These are phyloP conservation scores for Ametastegia equiseti DNA, from an alignment of 2,888 invertebrate species.

Conservation along the genomic window DNA sequence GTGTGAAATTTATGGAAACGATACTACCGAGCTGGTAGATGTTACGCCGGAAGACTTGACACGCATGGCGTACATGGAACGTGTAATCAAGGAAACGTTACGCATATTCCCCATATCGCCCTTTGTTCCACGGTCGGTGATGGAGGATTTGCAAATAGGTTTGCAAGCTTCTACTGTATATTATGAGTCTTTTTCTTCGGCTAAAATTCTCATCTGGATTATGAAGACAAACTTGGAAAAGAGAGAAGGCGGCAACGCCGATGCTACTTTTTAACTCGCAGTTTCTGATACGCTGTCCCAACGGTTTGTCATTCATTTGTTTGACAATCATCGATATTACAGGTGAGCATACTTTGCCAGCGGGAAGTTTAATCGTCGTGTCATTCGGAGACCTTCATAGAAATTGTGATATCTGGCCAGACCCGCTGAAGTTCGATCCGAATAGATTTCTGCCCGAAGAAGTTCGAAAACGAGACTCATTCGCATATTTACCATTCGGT, in stretches of 20 bases:
- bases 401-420: conserved; percentile 58
- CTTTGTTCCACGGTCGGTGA: conserved; percentile 76
- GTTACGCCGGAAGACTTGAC: conserved; percentile 77
- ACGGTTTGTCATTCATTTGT: background rate
- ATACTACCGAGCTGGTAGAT: conserved; percentile 54
- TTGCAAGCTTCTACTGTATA: background rate
- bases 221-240: background rate
- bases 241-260: background rate
- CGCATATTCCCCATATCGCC: conserved; percentile 79
- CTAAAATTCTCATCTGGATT: background rate
- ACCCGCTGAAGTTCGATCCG: conserved; percentile 63
- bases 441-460: conserved; percentile 64
- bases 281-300: background rate
- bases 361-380: conserved; percentile 56
- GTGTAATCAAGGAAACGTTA: conserved; percentile 80
- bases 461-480: conserved; percentile 59
- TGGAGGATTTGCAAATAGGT: no score
- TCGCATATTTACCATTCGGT: conserved; percentile 60
- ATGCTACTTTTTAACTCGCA: background rate
- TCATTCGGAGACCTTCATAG: conserved; percentile 58
- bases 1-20: conserved; percentile 74
- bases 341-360: conserved; percentile 57
- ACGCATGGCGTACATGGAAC: conserved; percentile 78
- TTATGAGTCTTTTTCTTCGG: background rate
- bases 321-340: background rate